Conservation (phyloP, 2,113 vertebrate genomes). For the Dipodomys merriami region DNA sequence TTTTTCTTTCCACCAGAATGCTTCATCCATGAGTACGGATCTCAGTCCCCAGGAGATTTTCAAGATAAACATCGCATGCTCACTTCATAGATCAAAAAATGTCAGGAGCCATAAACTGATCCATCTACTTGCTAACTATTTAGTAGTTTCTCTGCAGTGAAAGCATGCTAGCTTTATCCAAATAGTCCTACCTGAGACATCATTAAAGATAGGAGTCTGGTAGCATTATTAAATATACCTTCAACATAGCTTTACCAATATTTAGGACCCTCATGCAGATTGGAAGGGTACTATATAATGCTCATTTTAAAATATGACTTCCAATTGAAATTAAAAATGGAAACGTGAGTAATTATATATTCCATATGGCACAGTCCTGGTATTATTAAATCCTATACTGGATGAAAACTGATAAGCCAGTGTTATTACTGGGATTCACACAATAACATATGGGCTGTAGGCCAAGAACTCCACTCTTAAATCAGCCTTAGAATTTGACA, state of each 20-base stretch:
- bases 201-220: background rate
- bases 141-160: slow-evolving; percentile 38
- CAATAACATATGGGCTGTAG: slow-evolving; percentile 45
- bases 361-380: slow-evolving; percentile 50
- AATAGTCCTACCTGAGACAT: background rate
- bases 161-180: slow-evolving; percentile 41
- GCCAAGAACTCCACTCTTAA: slow-evolving; percentile 49
- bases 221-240: background rate
- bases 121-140: slow-evolving; percentile 24
- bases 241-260: slow-evolving; percentile 14
- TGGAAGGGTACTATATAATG: background rate
- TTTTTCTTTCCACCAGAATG: slow-evolving; percentile 41
- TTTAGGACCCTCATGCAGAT: background rate
- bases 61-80: slow-evolving; percentile 28
- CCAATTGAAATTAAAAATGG: slow-evolving; percentile 42
- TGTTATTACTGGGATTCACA: slow-evolving; percentile 52
- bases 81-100: slow-evolving; percentile 60
- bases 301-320: background rate
- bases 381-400: slow-evolving; percentile 60
- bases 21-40: slow-evolving; percentile 11
- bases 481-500: slow-evolving; percentile 59
- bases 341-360: slow-evolving; percentile 59
- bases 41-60: slow-evolving; percentile 8
- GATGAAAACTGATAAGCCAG: slow-evolving; percentile 61
- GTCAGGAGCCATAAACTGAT: slow-evolving; percentile 51